phyloP scores from a whole-genome alignment of 2,888 invertebrate species.

The Cordilura impudica region DNA sequence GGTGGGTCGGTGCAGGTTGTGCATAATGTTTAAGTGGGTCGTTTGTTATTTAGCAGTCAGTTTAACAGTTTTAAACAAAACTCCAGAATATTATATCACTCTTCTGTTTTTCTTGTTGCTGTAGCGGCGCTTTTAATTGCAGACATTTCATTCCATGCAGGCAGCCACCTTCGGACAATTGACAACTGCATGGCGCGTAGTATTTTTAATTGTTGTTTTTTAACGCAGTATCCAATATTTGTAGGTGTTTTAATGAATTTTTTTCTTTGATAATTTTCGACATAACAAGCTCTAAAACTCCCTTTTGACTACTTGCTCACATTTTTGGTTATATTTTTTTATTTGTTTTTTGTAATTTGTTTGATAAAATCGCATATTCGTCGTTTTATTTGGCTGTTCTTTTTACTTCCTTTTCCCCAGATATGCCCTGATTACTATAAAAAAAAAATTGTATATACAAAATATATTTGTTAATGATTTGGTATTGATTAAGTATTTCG shows the following conservation, averaged over 20 bases:
- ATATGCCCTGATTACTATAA: slow-evolving; percentile 1
- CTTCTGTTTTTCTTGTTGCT: not conserved
- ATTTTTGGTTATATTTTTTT: not conserved
- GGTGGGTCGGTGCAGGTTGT: slow-evolving; percentile 28
- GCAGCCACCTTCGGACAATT: slow-evolving; percentile 32
- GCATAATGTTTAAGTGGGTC: slow-evolving; percentile 74
- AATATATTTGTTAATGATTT: slow-evolving; percentile 41
- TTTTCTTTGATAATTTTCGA: slow-evolving; percentile 25
- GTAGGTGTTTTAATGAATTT: slow-evolving; percentile 30
- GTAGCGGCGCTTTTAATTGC: slow-evolving; percentile 26
- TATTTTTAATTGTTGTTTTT: slow-evolving; percentile 55
- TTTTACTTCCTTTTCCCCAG: slow-evolving; percentile 7
- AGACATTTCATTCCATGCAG: slow-evolving; percentile 18
- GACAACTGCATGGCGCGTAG: slow-evolving; percentile 57
- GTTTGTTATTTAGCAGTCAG: slow-evolving; percentile 65
- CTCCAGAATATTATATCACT: not conserved
- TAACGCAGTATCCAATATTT: slow-evolving; percentile 45
- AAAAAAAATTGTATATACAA: slow-evolving; percentile 29
- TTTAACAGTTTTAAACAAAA: slow-evolving; percentile 56
- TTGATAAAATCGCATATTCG: slow-evolving; percentile 23
- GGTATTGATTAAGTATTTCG: slow-evolving; percentile 37
- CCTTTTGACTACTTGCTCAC: slow-evolving; percentile 38
- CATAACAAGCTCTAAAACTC: slow-evolving; percentile 20
- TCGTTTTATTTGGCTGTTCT: not conserved
- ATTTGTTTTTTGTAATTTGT: slow-evolving; percentile 23